Base-by-base conservation (phyloP, 2,888 invertebrate genomes). In the Allophyes oxyacanthae region DNA sequence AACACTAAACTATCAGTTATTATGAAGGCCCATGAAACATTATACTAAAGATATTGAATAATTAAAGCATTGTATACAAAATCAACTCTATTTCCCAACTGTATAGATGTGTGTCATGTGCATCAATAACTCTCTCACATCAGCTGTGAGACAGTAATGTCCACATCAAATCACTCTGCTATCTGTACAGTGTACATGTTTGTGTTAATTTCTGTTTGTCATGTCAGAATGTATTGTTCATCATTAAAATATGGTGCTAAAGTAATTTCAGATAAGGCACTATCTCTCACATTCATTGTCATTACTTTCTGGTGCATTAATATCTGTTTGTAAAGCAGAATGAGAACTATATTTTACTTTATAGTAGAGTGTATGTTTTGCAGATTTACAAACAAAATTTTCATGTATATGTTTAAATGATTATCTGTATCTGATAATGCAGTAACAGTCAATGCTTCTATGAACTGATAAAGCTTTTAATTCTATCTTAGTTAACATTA, bases 251-350 rank as follows among this genome's bases (percentile, higher is more conserved):
- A 40, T 9, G 6, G n/a, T 9, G 43, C 37, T 32, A 34, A 34
- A 14, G 8, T 49, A 0, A 32, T 60, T 42, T 15, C 30, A 38
- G 41, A 43, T 46, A 53, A 30, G n/a, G 13, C 30, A 30, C n/a
- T 51, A 54, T 61, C 38, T 44, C 15, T 37, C 13, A 15, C 40
- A 26, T 40, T 64, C n/a, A 38, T 50, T 20, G 20, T 32, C 0
- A 1, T 37, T 43, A 28, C 33, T 46, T 30, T 7, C n/a, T 32
- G 11, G n/a, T 13, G 2, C 20, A 15, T 10, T 8, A 2, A n/a
- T 37, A 13, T 34, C 6, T 32, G 6, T 33, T 52, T 49, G 6
- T n/a, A 13, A 14, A 20, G 2, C 34, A 48, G 8, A 20, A 48
- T 36, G 0, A 13, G 6, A 13, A 13, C 6, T 5, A 11, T 1